These are phyloP conservation scores for Xylophagus ater DNA, from an alignment of 2,888 invertebrate genomes.

Conservation along the genomic window DNA sequence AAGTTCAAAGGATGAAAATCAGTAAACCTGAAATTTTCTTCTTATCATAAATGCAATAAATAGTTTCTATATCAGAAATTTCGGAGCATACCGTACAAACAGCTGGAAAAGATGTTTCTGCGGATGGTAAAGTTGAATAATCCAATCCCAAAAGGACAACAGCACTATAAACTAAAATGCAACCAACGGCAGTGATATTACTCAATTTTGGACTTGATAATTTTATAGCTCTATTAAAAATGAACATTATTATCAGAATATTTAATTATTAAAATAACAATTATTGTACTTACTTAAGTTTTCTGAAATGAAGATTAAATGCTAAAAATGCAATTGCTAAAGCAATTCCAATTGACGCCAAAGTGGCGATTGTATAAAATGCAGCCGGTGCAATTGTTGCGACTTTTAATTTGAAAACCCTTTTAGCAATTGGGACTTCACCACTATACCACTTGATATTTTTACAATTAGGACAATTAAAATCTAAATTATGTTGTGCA, in stretches of 20 bases:
- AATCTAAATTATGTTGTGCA: constrained; percentile 49
- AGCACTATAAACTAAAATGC: constrained; percentile 79
- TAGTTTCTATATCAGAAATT: too few species aligned
- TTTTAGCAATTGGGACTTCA: constrained; percentile 66
- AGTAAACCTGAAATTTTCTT: too few species aligned
- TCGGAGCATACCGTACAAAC: constrained; percentile 84
- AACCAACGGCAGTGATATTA: constrained; percentile 84
- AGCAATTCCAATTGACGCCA: constrained; percentile 64
- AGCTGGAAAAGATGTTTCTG: constrained; percentile 59
- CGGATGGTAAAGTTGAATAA: constrained; percentile 60
- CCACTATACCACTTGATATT: constrained; percentile 63
- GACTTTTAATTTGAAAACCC: constrained; percentile 61
- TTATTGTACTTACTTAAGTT: constrained; percentile 54
- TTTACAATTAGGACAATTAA: constrained; percentile 58
- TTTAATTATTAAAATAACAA: neutral
- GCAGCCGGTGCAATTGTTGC: constrained; percentile 68
- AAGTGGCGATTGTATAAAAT: constrained; percentile 58
- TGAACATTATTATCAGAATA: neutral
- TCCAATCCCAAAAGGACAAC: constrained; percentile 79
- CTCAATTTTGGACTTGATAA: constrained; percentile 84
- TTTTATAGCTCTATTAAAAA: constrained; percentile 64
- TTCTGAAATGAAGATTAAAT: constrained; percentile 73
- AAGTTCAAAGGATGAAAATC: too few species aligned
- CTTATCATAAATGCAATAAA: too few species aligned
- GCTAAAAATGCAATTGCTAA: constrained; percentile 64